phyloP scores from a whole-genome alignment of 2,113 vertebrate genomes.

The Dicerorhinus sumatrensis region DNA sequence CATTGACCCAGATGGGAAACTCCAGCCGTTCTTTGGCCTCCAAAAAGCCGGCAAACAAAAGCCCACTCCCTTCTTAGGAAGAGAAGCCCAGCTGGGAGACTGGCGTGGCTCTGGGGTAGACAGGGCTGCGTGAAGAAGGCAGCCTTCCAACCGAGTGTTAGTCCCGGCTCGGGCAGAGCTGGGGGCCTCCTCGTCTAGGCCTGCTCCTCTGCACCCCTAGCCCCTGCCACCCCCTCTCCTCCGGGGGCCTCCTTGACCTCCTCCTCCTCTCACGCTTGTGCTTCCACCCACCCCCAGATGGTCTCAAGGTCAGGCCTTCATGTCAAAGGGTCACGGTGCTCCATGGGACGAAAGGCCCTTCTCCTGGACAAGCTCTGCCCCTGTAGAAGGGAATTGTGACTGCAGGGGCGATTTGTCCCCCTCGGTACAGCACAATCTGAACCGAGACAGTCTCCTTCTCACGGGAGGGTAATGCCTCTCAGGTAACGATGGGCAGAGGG shows the following conservation, averaged over 20 bases:
- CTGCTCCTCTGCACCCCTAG: neutral
- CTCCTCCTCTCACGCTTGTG: neutral
- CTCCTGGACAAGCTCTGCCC: too few relatives aligned
- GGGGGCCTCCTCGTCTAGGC: neutral
- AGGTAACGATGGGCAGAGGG: accelerated
- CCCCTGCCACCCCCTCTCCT: accelerated
- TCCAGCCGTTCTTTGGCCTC: neutral
- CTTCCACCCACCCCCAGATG: accelerated
- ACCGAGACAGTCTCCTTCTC: accelerated
- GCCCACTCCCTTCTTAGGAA: neutral
- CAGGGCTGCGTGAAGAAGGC: accelerated
- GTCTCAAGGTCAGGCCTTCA: neutral
- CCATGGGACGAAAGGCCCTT: too few relatives aligned
- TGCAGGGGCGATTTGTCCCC: accelerated
- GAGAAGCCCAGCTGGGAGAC: neutral
- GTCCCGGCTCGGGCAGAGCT: neutral
- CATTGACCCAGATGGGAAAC: neutral
- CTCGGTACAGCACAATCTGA: accelerated
- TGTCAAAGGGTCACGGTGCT: neutral
- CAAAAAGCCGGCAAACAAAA: neutral
- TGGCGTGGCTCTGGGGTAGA: accelerated
- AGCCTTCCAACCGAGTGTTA: neutral
- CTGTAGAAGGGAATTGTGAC: neutral
- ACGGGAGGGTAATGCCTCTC: accelerated
- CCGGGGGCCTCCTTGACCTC: accelerated